phyloP scores from a whole-genome alignment of 2,113 vertebrate species.

The Thamnophis sirtalis region DNA sequence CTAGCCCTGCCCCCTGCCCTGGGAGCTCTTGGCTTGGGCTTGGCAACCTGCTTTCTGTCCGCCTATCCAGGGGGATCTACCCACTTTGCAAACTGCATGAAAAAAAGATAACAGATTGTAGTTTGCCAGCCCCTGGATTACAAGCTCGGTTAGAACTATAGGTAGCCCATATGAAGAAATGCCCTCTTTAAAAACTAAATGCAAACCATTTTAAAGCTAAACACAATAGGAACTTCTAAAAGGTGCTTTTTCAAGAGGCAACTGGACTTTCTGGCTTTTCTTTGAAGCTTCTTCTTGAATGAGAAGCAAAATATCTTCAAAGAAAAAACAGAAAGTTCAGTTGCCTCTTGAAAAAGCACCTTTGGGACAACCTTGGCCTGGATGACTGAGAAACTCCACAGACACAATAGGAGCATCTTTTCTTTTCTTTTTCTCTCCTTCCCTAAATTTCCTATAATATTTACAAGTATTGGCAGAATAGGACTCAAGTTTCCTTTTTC shows the following conservation, averaged over 20 bases:
- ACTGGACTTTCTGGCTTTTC: no score
- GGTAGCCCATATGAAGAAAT: no score
- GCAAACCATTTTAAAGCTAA: not conserved
- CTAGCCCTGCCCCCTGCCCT: not conserved
- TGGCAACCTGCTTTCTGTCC: not conserved
- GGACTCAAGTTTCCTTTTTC: not conserved
- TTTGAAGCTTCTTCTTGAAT: no score
- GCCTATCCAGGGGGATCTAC: not conserved
- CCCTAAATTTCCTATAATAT: not conserved
- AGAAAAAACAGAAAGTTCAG: no score
- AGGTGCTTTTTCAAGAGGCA: no score
- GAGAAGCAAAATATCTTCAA: no score
- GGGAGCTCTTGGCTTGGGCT: not conserved
- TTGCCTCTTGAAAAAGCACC: no score
- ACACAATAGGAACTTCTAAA: no score
- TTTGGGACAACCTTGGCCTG: no score
- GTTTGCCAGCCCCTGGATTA: not conserved
- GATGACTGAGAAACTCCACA: no score
- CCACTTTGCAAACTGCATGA: not conserved
- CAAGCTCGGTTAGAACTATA: no score
- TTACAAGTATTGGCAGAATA: not conserved
- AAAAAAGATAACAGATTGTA: not conserved
- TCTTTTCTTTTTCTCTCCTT: not conserved
- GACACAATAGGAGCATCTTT: no score
- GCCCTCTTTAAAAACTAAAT: not conserved